Conservation (phyloP, 2,113 vertebrate genomes). For the Piaya cayana region DNA sequence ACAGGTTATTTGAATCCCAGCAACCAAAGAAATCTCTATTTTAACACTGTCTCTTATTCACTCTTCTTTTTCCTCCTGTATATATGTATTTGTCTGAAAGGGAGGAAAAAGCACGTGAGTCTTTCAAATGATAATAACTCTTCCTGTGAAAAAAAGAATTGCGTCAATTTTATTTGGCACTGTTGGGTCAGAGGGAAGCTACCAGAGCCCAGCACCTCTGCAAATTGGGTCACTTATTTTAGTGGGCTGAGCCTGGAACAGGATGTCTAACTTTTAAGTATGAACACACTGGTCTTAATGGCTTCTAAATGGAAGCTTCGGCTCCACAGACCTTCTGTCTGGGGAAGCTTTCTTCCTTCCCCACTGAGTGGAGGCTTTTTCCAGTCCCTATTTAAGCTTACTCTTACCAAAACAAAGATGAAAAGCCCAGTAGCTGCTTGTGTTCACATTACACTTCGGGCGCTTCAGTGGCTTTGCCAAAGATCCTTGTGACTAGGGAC, state of each 20-base stretch:
- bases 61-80: background rate
- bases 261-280: constrained; percentile 52
- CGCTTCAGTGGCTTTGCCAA: background rate
- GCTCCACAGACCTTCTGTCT: constrained; percentile 27
- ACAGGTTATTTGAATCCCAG: background rate
- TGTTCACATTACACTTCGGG: background rate
- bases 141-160: background rate
- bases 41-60: background rate
- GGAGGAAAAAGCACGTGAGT: background rate
- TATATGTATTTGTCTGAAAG: background rate
- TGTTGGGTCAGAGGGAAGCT: background rate
- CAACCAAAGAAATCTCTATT: background rate
- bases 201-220: background rate
- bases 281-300: constrained; percentile 38
- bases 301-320: constrained; percentile 49
- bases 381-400: constrained; percentile 15
- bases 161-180: constrained; percentile 6
- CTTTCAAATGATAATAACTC: constrained; percentile 11
- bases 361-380: constrained; percentile 9
- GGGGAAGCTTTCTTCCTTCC: constrained; percentile 19
- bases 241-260: constrained; percentile 42
- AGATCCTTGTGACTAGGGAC: background rate
- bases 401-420: background rate
- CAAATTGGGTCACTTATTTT: constrained; percentile 62
- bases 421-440: constrained; percentile 6